Conservation (phyloP, 2,888 invertebrate species). For the Torymus aiolomorphi region DNA sequence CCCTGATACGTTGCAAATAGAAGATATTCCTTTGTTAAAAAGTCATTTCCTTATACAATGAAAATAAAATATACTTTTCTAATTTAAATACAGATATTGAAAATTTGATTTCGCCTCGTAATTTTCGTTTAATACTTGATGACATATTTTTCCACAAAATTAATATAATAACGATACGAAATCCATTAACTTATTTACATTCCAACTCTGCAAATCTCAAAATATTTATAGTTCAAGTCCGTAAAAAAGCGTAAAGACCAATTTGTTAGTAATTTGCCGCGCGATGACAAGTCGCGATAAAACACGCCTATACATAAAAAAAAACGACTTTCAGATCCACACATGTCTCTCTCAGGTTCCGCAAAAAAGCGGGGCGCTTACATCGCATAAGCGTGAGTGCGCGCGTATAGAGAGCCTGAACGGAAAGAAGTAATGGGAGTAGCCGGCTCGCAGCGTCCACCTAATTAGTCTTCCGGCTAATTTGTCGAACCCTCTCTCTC, state of each 20-base stretch:
- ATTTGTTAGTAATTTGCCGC: slow-evolving; percentile 42
- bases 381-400: slow-evolving; percentile 18
- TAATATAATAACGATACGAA: not conserved
- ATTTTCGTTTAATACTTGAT: no score
- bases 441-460: slow-evolving; percentile 12
- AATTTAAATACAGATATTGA: no score
- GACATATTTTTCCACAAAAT: not conserved
- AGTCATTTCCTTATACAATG: no score
- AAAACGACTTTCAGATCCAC: not conserved
- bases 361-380: slow-evolving; percentile 26
- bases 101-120: no score
- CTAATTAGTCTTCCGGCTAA: slow-evolving; percentile 61
- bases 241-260: slow-evolving; percentile 11
- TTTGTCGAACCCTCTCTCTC: slow-evolving; percentile 55
- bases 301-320: not conserved
- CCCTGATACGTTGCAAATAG: no score
- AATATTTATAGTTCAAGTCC: slow-evolving; percentile 27
- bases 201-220: slow-evolving; percentile 12
- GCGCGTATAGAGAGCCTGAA: not conserved
- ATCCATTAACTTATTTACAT: slow-evolving; percentile 1
- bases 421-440: slow-evolving; percentile 39
- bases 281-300: slow-evolving; percentile 39
- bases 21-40: no score
- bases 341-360: not conserved
- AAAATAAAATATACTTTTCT: no score